phyloP scores from a whole-genome alignment of 1,140 invertebrate genomes.

The Sitobion miscanthi region DNA sequence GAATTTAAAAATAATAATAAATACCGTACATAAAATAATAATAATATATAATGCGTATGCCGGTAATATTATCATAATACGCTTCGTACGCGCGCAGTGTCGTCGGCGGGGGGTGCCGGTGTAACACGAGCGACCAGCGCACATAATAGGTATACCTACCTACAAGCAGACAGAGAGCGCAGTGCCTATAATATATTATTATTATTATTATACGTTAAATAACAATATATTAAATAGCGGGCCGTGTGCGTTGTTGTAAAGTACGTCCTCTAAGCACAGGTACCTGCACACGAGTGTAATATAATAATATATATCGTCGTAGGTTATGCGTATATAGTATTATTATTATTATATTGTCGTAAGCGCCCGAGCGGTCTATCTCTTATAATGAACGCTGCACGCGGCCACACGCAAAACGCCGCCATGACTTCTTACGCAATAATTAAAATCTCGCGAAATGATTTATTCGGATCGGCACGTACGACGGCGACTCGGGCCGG shows the following conservation, averaged over 20 bases:
- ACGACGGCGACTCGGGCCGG: neutral
- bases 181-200: neutral
- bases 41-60: too few relatives aligned
- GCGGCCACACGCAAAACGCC: slow-evolving; percentile 54
- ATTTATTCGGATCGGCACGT: slow-evolving; percentile 53
- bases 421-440: slow-evolving; percentile 49
- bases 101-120: neutral
- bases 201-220: neutral
- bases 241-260: neutral
- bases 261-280: too few relatives aligned
- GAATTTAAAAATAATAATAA: neutral
- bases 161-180: neutral
- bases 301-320: too few relatives aligned
- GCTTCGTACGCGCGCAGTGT: neutral
- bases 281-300: too few relatives aligned
- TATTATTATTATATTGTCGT: neutral
- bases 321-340: too few relatives aligned
- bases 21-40: neutral
- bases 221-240: neutral
- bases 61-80: too few relatives aligned
- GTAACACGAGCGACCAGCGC: neutral
- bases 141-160: too few relatives aligned
- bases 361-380: slow-evolving; percentile 3
- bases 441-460: slow-evolving; percentile 55
- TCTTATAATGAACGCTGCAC: neutral